These are phyloP conservation scores for Mormyrus proboscirostris DNA, from an alignment of 2,797 vertebrate genomes.

Conservation along the genomic window DNA sequence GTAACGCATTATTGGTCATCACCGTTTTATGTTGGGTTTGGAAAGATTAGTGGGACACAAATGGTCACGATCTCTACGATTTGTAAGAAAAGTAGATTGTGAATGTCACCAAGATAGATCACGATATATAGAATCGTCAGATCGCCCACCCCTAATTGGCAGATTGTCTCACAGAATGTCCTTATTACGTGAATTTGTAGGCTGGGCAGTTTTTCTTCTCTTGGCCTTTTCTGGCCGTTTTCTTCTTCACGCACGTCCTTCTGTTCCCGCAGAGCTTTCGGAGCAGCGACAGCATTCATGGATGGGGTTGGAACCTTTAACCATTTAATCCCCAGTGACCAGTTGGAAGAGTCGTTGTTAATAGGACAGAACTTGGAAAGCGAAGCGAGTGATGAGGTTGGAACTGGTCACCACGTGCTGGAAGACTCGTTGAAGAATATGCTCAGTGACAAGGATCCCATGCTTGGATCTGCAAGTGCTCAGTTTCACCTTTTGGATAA, in stretches of 20 bases:
- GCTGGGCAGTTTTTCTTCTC: neutral
- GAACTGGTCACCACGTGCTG: slow-evolving; percentile 71
- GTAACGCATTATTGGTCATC: neutral
- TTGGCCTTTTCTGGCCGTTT: neutral
- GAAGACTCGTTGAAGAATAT: slow-evolving; percentile 98
- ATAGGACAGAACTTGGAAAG: slow-evolving; percentile 92
- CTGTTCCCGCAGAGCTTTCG: slow-evolving; percentile 71
- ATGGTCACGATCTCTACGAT: neutral
- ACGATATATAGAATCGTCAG: neutral
- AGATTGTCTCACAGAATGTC: neutral
- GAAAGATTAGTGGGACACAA: neutral
- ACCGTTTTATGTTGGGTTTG: neutral
- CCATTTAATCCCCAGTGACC: slow-evolving; percentile 98
- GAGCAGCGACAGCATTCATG: slow-evolving; percentile 94
- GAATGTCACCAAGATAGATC: neutral
- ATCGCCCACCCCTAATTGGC: neutral
- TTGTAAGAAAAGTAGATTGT: neutral
- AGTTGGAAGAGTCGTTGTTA: slow-evolving; percentile 94
- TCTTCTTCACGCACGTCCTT: neutral
- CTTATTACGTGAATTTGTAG: neutral
- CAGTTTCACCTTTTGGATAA: slow-evolving; percentile 95
- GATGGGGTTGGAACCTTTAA: slow-evolving; percentile 99
- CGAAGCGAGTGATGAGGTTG: slow-evolving; percentile 95
- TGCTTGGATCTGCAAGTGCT: slow-evolving; percentile 96
- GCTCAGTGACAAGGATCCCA: slow-evolving; percentile 99